phyloP scores from a whole-genome alignment of 2,113 vertebrate genomes.

The Pseudorhombus dupliciocellatus region DNA sequence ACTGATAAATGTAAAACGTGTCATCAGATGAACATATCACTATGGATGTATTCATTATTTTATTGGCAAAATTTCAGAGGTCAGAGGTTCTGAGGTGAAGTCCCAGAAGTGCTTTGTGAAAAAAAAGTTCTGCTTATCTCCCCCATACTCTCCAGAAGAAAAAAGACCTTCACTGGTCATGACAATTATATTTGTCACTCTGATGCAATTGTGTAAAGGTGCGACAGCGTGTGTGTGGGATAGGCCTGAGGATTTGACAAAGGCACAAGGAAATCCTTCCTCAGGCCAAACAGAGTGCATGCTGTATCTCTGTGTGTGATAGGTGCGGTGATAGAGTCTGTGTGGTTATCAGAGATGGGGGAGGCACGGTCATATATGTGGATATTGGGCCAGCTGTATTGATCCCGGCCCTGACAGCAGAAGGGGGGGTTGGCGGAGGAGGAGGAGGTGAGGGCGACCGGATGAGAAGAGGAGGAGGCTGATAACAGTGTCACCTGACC shows the following conservation, averaged over 20 bases:
- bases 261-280: conserved; percentile 58
- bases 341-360: conserved; percentile 74
- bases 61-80: no score
- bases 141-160: neutral
- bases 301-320: conserved; percentile 66
- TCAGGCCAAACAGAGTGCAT: conserved; percentile 62
- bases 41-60: no score
- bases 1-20: no score
- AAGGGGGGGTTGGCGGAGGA: conserved; percentile 32
- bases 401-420: conserved; percentile 70
- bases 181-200: conserved; percentile 25
- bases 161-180: neutral
- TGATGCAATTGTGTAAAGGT: conserved; percentile 43
- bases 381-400: conserved; percentile 79
- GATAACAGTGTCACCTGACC: conserved; percentile 68
- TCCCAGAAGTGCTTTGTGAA: no score
- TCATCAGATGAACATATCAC: no score
- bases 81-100: no score
- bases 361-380: conserved; percentile 66
- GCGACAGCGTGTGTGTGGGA: conserved; percentile 29
- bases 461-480: conserved; percentile 62
- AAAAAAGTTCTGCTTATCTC: neutral
- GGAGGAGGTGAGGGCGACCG: conserved; percentile 45
- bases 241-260: conserved; percentile 55
- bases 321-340: conserved; percentile 60